Evolutionary conservation across 2,113 vertebrate genomes (phyloP), one percentile per base, ranked within the genome.

Genomic region (Nerophis ophidion): DNA sequence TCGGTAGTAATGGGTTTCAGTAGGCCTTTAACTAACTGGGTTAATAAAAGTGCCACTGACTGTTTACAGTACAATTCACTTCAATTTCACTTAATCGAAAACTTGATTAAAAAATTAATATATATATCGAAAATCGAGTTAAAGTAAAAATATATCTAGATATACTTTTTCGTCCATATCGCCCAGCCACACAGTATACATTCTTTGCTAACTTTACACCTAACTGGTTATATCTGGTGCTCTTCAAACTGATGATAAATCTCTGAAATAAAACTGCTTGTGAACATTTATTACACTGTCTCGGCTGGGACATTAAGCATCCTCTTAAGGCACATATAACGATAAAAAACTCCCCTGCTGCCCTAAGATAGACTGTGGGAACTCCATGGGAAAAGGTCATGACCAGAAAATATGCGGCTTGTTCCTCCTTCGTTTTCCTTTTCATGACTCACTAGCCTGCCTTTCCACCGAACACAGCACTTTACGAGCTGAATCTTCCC

Each of bases 331-430:
- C 35, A 55, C 5, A 16, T n/a, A 8, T n/a, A 54, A 7, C 3
- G 36, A 55, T 26, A 38, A 51, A 71, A 34, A 63, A 59, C 13
- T 44, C 46, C 66, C 61, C 65, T 15, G 2, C 57, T 64, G 42
- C 61, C 68, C 63, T 48, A 17, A 76, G 57, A 55, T 47, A 61
- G 56, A 78, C 68, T 80, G 81, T 87, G 85, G 79, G 82, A 87
- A 87, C 80, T 82, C 72, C 71, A 74, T 76, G 77, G 74, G 72
- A 80, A 79, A 77, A 66, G 74, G 74, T 83, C 75, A 68, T 59
- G 77, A 75, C 61, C 65, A 68, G 68, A 84, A 82, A 81, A 82
- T 55, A 71, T 74, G 59, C 59, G 61, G 14, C 66, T 60, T 73
- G 68, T 76, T 78, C 53, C 47, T 66, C 52, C 35, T 50, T 70